Evolutionary conservation across 2,888 invertebrate species (phyloP), one percentile per base, ranked within the genome.

Genomic region (Diaperis boleti): DNA sequence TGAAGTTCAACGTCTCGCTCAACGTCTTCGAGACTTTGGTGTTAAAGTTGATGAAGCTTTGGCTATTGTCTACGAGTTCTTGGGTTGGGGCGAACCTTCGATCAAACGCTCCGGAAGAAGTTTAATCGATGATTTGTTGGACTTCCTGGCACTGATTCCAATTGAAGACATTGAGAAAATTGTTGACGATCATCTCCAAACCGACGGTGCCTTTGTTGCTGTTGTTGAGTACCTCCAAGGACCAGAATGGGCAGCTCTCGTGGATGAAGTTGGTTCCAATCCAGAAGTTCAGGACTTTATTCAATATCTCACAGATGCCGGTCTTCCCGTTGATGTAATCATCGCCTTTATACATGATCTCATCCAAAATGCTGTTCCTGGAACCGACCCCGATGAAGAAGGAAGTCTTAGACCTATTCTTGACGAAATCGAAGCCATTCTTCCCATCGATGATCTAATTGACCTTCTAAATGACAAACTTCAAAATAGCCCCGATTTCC

Each of bases 141-240:
- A 74, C 10, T 70, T 74, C 59, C 15, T 73, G 10, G 66, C 59
- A 3, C 55, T 74, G 4, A 67, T 76, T 22, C 75, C 76, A 1
- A 26, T 66, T 26, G 71, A 69, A 2, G 67, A 71, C 11, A 65
- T 75, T 14, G 62, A 65, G 35, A 69, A 56, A 10, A 68, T 76
- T 22, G 67, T 67, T 15, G 61, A 68, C 4, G 64, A 67, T 11
- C 71, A 76, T 61, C 31, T 68, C 8, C 60, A 62, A 5, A 70
- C 49, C 50, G 74, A 75, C 47, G 65, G 65, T 4, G 74, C 74
- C 67, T 68, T 74, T 35, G 66, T 67, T 22, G 59, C 59, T 35
- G 70, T 70, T 20, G 57, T 76, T 1, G 42, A 13, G 0, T 76
- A 74, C 61, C 59, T 76, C 15, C 70, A 74, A 70, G 70, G 74